Base-by-base conservation (phyloP, 2,113 vertebrate genomes). In the Centropristis striata region DNA sequence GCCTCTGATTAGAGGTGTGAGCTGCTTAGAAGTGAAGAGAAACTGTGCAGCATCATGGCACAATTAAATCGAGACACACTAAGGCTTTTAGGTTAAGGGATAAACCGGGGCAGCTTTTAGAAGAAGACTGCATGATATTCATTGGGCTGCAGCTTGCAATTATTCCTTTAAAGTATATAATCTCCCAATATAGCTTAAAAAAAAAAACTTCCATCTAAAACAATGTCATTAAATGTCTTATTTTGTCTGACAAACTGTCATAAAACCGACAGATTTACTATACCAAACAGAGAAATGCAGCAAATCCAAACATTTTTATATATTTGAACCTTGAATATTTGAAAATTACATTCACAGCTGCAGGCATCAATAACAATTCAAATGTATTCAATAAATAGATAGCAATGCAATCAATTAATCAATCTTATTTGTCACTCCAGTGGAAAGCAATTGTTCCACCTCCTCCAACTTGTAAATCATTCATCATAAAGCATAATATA, bases 1-100 rank as follows among this genome's bases (percentile, higher is more conserved):
- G 50, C 51, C 59, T 51, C 12, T 53, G 71, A 85, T 73, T 80
- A 81, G 67, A 80, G 21, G 39, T 12, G 64, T 21, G 73, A 83
- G 73, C 59, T 75, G 46, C 86, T 80, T 32, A 20, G 64, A 46
- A 75, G 39, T 36, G 54, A 70, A 67, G 57, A 79, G 53, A 71
- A 46, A 46, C 55, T 47, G 36, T 37, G 65, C 36, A 44, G 71
- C 46, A 23, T 1, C 61, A 23, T 32, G 21, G 36, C 55, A 70
- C 74, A 80, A 78, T 75, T 59, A 81, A 64, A 58, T 25, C 65
- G 16, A 36, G 12, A 61, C 27, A 79, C 2, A 14, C 25, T 27
- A 14, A 4, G 11, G 2, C 11, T 20, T 63, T 55, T 9, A 37
- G 39, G 36, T 61, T 25, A 41, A 41, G 42, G 18, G 64, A 28